These are phyloP conservation scores for Umimayanthus chanpuru DNA, from an alignment of 92 coral and sea anemone species.

Conservation along the genomic window DNA sequence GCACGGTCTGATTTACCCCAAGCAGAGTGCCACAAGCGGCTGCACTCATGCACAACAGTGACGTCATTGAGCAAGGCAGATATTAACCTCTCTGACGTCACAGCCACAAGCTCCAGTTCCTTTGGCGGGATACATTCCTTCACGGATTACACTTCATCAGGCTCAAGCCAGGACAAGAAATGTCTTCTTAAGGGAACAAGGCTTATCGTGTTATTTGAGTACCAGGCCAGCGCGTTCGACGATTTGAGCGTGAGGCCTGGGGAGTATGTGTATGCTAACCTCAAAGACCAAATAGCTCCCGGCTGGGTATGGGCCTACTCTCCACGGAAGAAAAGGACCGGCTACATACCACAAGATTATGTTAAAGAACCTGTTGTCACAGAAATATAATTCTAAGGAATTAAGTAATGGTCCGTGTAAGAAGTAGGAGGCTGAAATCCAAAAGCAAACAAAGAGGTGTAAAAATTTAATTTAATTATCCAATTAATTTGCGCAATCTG, in stretches of 20 bases:
- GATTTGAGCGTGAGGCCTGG: conserved; percentile 81
- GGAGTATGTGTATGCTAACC: conserved; percentile 85
- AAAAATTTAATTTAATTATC: no score
- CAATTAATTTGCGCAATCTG: no score
- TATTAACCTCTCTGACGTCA: conserved; percentile 65
- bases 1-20: background rate
- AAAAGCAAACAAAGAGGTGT: no score
- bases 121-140: conserved; percentile 55
- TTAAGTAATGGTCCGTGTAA: no score
- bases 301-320: conserved; percentile 89
- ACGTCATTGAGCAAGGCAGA: conserved; percentile 44
- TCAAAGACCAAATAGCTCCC: conserved; percentile 87
- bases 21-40: conserved; percentile 59
- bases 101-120: conserved; percentile 74
- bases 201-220: conserved; percentile 72
- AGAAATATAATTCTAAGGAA: conserved; percentile 81
- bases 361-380: conserved; percentile 87
- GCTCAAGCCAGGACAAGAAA: conserved; percentile 67
- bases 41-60: conserved; percentile 33
- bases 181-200: conserved; percentile 66
- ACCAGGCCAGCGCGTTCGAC: conserved; percentile 80
- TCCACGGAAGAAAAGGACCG: conserved; percentile 77
- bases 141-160: conserved; percentile 71
- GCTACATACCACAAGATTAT: conserved; percentile 79
- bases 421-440: no score